Conservation (phyloP, 1,140 invertebrate species). For the Drosophila watanabei region DNA sequence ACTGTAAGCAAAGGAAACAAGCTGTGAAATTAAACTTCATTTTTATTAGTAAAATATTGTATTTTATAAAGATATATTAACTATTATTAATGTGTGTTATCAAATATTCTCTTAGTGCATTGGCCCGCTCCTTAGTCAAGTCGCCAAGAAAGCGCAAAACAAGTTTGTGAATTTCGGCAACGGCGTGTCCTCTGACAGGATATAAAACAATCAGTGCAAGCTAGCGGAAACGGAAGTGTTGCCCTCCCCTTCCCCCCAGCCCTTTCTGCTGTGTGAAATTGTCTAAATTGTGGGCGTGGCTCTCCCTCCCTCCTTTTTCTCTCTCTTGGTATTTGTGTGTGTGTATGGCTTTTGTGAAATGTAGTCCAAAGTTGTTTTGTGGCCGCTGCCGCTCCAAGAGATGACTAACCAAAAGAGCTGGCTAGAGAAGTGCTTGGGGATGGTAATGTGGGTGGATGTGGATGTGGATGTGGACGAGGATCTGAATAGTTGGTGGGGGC, state of each 20-base stretch:
- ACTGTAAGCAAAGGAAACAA: background rate
- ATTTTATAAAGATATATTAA: background rate
- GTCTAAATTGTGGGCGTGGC: conserved; percentile 73
- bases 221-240: conserved; percentile 83
- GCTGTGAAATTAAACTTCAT: background rate
- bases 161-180: conserved; percentile 74
- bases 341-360: conserved; percentile 61
- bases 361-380: conserved; percentile 69
- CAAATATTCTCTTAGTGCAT: conserved; percentile 15
- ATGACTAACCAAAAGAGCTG: conserved; percentile 49
- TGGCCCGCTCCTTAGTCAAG: conserved; percentile 50
- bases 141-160: conserved; percentile 79
- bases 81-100: background rate
- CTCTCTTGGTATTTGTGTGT: conserved; percentile 17
- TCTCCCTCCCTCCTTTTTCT: background rate
- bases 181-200: conserved; percentile 79
- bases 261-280: conserved; percentile 57
- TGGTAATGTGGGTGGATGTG: background rate
- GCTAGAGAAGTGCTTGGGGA: conserved; percentile 13
- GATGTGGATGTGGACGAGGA: conserved; percentile 1
- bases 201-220: conserved; percentile 85
- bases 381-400: conserved; percentile 41
- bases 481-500: conserved; percentile 32
- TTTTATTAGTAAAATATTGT: background rate
- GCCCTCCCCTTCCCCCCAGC: conserved; percentile 14